Evolutionary conservation across 2,113 vertebrate genomes (phyloP).

Genomic region (Chlorodrepanis virens): DNA sequence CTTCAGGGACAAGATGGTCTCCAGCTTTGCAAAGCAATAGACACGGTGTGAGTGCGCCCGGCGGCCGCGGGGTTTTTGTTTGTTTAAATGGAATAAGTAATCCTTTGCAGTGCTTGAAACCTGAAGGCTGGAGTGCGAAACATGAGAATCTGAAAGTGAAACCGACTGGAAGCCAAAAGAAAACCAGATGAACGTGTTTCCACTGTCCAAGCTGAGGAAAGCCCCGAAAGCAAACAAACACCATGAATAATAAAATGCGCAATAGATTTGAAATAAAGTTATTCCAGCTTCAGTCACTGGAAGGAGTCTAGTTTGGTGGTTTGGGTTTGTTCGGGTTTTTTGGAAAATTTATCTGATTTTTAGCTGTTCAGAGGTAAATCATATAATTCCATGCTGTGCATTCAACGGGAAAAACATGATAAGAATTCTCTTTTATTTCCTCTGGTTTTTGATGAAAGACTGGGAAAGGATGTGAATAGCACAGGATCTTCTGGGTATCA

Average conservation of each 20-base stretch:
- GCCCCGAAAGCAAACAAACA: background rate
- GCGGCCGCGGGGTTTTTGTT: background rate
- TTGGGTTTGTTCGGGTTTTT: background rate
- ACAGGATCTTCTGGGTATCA: background rate
- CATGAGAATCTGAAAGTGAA: conserved; percentile 59
- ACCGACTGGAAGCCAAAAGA: conserved; percentile 26
- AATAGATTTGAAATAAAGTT: background rate
- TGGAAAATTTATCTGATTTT: background rate
- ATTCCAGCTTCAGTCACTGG: background rate
- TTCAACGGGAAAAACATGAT: background rate
- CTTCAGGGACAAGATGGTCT: background rate
- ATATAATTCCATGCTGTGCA: background rate
- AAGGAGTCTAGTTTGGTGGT: background rate
- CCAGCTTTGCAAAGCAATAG: background rate
- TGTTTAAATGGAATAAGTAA: conserved; percentile 5
- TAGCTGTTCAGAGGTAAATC: background rate
- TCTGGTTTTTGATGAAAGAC: background rate
- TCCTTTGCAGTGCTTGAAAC: conserved; percentile 4
- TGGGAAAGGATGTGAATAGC: background rate
- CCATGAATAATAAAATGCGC: background rate
- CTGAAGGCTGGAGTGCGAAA: conserved; percentile 20
- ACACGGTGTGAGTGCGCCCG: background rate
- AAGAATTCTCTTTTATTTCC: background rate
- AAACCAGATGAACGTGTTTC: background rate
- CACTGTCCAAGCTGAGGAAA: background rate